phyloP scores from a whole-genome alignment of 1,140 invertebrate species.

The Sipha flava region DNA sequence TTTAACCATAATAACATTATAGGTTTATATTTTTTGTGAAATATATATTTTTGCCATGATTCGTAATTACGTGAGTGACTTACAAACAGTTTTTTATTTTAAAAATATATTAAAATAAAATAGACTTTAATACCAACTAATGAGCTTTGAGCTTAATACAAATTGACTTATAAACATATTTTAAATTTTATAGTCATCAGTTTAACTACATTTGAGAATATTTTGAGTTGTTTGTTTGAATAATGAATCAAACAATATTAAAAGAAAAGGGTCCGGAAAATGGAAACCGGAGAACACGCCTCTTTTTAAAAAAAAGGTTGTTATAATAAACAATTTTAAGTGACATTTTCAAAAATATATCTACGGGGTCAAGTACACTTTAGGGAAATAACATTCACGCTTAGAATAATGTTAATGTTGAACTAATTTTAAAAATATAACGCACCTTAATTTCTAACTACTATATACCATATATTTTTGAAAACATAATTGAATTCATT shows the following conservation, averaged over 20 bases:
- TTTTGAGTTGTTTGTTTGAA: background rate
- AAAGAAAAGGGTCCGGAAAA: background rate
- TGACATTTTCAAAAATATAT: background rate
- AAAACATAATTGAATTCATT: background rate
- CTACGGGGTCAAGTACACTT: background rate
- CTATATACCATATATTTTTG: background rate
- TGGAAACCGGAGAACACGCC: background rate
- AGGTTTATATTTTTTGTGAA: no score
- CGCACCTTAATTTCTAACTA: background rate
- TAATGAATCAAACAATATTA: background rate
- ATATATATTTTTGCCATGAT: no score
- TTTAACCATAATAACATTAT: no score
- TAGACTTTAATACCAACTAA: no score
- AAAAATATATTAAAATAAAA: no score
- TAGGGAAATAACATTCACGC: background rate
- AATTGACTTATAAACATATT: no score
- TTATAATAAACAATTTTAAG: background rate
- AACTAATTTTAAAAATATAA: background rate
- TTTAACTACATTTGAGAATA: no score
- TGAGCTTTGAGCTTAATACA: no score
- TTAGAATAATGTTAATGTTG: background rate
- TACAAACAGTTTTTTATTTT: no score
- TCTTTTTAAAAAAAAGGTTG: background rate
- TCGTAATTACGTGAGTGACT: no score
- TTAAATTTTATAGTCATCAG: no score